Evolutionary conservation across 2,888 invertebrate genomes (phyloP).

Genomic region (Eulithis prunata): DNA sequence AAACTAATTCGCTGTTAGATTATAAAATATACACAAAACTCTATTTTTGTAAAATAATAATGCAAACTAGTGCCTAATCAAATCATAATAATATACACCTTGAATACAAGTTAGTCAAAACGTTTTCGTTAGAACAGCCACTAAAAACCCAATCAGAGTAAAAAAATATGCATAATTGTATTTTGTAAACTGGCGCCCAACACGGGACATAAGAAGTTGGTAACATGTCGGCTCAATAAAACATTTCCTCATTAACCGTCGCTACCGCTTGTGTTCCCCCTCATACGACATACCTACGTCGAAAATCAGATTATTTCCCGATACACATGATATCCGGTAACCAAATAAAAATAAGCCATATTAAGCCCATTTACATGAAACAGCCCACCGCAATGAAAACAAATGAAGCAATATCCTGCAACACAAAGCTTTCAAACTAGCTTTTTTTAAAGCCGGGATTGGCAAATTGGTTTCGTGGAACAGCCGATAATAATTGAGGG

Average conservation of each 20-base stretch:
- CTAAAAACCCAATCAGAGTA: not conserved
- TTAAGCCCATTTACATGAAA: slow-evolving; percentile 16
- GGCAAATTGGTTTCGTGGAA: slow-evolving; percentile 39
- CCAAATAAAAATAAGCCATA: slow-evolving; percentile 26
- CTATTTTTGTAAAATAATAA: no score
- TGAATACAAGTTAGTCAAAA: not conserved
- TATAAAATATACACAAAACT: no score
- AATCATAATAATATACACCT: not conserved
- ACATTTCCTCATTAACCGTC: slow-evolving; percentile 21
- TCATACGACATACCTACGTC: slow-evolving; percentile 11
- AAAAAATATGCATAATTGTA: not conserved
- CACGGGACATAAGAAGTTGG: not conserved
- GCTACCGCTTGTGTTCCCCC: slow-evolving; percentile 3
- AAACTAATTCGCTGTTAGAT: no score
- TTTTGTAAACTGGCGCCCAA: slow-evolving; percentile 23
- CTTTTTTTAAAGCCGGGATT: slow-evolving; percentile 41
- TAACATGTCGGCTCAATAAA: slow-evolving; percentile 4
- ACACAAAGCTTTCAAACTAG: slow-evolving; percentile 31
- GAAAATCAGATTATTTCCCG: slow-evolving; percentile 21
- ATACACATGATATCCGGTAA: slow-evolving; percentile 20
- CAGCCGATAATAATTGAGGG: slow-evolving; percentile 46
- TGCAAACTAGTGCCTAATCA: not conserved
- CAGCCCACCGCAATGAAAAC: slow-evolving; percentile 39
- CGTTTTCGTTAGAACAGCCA: not conserved
- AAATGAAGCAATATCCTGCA: slow-evolving; percentile 45